These are phyloP conservation scores for Palythoa grandiflora DNA, from an alignment of 92 coral and sea anemone genomes.

Conservation along the genomic window DNA sequence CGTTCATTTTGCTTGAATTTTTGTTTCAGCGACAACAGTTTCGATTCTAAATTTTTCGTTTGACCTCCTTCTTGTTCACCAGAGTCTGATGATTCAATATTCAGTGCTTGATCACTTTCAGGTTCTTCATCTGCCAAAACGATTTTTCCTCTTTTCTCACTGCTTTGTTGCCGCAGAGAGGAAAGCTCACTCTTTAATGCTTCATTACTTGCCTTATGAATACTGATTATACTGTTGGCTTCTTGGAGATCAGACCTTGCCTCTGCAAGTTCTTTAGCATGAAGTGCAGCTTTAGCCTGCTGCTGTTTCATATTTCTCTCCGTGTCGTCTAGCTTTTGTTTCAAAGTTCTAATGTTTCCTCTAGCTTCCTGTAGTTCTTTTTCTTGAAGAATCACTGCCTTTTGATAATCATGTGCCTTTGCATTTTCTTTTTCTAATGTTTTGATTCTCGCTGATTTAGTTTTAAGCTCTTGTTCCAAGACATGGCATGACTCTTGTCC, in stretches of 20 bases:
- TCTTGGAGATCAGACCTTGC: slow-evolving; percentile 88
- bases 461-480: slow-evolving; percentile 79
- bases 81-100: slow-evolving; percentile 38
- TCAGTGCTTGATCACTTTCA: slow-evolving; percentile 38
- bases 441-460: slow-evolving; percentile 67
- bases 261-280: slow-evolving; percentile 87
- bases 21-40: slow-evolving; percentile 30
- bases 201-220: slow-evolving; percentile 67
- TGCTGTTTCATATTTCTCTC: slow-evolving; percentile 83
- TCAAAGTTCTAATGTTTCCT: slow-evolving; percentile 63
- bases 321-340: slow-evolving; percentile 83
- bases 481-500: slow-evolving; percentile 78
- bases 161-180: slow-evolving; percentile 33
- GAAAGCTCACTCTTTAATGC: slow-evolving; percentile 42
- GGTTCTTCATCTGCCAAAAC: slow-evolving; percentile 28
- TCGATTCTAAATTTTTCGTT: slow-evolving; percentile 37
- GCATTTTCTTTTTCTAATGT: slow-evolving; percentile 78
- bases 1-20: slow-evolving; percentile 35
- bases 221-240: slow-evolving; percentile 92
- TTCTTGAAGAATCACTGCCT: slow-evolving; percentile 84
- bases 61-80: slow-evolving; percentile 31
- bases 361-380: slow-evolving; percentile 71
- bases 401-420: slow-evolving; percentile 81
- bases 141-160: slow-evolving; percentile 24
- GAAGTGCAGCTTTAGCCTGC: slow-evolving; percentile 77